Evolutionary conservation across 1,140 invertebrate species (phyloP).

Genomic region (Euschistus heros): DNA sequence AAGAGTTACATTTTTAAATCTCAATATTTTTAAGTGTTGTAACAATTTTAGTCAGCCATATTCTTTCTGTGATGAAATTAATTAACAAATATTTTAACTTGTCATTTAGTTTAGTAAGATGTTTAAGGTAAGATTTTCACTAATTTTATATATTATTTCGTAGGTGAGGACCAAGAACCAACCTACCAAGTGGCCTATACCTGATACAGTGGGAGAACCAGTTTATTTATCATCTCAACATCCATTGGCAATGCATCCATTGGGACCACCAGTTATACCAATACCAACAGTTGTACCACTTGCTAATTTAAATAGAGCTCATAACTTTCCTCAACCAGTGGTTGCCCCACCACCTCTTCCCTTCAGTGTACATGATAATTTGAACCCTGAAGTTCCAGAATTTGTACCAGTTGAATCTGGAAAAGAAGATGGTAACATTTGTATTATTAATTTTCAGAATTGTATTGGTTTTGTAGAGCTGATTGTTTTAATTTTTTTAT

Average conservation of each 20-base stretch:
- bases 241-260: slow-evolving; percentile 29
- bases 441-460: neutral
- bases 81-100: neutral
- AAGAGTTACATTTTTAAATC: no score
- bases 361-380: slow-evolving; percentile 38
- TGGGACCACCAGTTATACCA: slow-evolving; percentile 28
- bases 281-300: slow-evolving; percentile 34
- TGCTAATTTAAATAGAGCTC: neutral
- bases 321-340: slow-evolving; percentile 21
- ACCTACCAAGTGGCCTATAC: slow-evolving; percentile 78
- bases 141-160: slow-evolving; percentile 22
- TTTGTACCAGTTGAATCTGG: slow-evolving; percentile 50
- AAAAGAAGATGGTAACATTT: slow-evolving; percentile 9
- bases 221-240: slow-evolving; percentile 29
- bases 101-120: neutral
- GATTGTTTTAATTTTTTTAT: neutral
- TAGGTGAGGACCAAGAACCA: slow-evolving; percentile 68
- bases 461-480: neutral
- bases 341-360: slow-evolving; percentile 23
- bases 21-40: no score
- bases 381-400: slow-evolving; percentile 79
- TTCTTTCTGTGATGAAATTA: no score
- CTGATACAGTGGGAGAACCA: slow-evolving; percentile 41
- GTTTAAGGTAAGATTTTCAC: neutral
- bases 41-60: no score